These are phyloP conservation scores for Xylota sylvarum DNA, from an alignment of 2,888 invertebrate species.

Conservation along the genomic window DNA sequence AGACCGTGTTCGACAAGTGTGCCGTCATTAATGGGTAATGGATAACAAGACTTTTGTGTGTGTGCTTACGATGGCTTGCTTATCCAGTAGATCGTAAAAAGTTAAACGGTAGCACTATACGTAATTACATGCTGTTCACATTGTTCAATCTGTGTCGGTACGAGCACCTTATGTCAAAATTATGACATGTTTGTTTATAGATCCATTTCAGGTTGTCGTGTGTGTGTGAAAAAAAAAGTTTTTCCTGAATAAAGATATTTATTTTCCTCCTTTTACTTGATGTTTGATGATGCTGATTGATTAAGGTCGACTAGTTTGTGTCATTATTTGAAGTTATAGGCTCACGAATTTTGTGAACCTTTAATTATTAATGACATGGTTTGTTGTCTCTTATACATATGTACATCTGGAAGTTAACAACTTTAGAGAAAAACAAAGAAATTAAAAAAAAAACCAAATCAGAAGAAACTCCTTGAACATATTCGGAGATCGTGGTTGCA, in stretches of 20 bases:
- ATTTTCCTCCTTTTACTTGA: not conserved
- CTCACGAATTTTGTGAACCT: too few relatives aligned
- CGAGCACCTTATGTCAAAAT: conserved; percentile 14
- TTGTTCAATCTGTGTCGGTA: conserved; percentile 17
- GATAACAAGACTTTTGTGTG: conserved; percentile 17
- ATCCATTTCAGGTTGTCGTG: not conserved
- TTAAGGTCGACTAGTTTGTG: not conserved
- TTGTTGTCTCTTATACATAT: too few relatives aligned
- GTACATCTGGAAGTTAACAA: too few relatives aligned
- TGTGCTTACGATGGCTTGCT: not conserved
- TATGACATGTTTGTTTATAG: conserved; percentile 15
- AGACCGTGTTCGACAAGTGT: conserved; percentile 61
- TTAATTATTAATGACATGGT: too few relatives aligned
- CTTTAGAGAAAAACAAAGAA: too few relatives aligned
- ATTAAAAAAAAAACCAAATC: too few relatives aligned
- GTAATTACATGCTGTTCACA: conserved; percentile 10
- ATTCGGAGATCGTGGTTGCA: too few relatives aligned
- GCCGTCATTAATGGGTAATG: conserved; percentile 17
- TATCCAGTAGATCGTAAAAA: conserved; percentile 7
- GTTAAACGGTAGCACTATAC: conserved; percentile 20
- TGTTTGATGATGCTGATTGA: not conserved
- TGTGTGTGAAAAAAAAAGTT: not conserved
- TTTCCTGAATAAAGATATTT: not conserved
- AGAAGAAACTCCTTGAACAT: too few relatives aligned
- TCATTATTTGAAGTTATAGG: too few relatives aligned